Evolutionary conservation across 2,113 vertebrate species (phyloP).

Genomic region (Nestor notabilis): DNA sequence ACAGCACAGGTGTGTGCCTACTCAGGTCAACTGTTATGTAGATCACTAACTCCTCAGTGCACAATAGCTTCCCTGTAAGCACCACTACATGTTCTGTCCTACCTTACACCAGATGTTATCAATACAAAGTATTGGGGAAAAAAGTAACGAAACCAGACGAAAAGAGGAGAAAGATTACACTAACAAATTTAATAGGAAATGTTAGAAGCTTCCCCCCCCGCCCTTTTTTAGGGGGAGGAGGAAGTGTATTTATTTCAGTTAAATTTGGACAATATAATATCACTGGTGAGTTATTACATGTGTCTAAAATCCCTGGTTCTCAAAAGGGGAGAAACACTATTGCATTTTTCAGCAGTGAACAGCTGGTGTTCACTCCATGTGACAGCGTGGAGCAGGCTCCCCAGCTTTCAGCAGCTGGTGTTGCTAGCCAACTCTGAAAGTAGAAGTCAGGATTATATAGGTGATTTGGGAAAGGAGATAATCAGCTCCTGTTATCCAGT

Average conservation of each 20-base stretch:
- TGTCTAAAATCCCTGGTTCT: neutral
- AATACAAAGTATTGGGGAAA: neutral
- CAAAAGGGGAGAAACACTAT: neutral
- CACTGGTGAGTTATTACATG: neutral
- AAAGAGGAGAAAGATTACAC: neutral
- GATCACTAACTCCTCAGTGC: neutral
- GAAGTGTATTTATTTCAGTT: neutral
- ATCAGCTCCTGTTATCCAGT: neutral
- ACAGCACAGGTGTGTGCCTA: neutral
- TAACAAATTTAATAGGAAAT: neutral
- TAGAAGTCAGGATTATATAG: neutral
- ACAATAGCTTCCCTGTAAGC: neutral
- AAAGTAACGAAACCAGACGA: neutral
- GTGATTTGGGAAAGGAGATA: neutral
- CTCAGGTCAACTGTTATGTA: neutral
- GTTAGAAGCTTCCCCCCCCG: neutral
- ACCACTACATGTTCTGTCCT: neutral
- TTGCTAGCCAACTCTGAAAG: neutral
- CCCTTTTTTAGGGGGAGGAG: accelerated
- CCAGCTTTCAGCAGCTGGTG: neutral
- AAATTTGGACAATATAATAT: neutral
- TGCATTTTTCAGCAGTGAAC: neutral
- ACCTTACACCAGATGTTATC: neutral
- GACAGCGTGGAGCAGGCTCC: neutral
- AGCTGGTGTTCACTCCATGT: neutral